Evolutionary conservation across 1,140 invertebrate genomes (phyloP).

Genomic region (Parasteatoda tepidariorum): DNA sequence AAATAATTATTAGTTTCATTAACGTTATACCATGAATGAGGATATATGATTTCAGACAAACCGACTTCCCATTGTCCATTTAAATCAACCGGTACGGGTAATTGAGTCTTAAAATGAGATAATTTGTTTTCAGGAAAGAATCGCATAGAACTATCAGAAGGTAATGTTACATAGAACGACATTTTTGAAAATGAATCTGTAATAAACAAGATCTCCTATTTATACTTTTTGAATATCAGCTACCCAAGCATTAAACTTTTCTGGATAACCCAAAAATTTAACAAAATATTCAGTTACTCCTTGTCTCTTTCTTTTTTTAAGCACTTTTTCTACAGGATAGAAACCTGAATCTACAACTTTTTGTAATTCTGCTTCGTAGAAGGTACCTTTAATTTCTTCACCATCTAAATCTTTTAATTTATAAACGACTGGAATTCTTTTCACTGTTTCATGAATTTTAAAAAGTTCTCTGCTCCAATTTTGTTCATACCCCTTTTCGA

Average conservation of each 20-base stretch:
- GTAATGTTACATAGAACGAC: slow-evolving; percentile 14
- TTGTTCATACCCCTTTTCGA: slow-evolving; percentile 56
- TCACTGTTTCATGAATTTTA: slow-evolving; percentile 10
- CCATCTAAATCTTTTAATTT: slow-evolving; percentile 17
- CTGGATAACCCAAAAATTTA: not conserved
- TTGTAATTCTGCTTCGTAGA: slow-evolving; percentile 1
- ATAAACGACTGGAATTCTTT: not conserved
- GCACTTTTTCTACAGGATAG: not conserved
- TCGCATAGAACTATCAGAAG: not conserved
- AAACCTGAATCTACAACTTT: not conserved
- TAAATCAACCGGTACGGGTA: not conserved
- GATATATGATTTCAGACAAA: slow-evolving; percentile 13
- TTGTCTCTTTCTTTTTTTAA: not conserved
- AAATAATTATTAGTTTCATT: not conserved
- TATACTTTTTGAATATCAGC: not conserved
- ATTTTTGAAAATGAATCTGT: not conserved
- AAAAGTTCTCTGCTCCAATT: slow-evolving; percentile 59
- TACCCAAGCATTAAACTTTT: slow-evolving; percentile 17
- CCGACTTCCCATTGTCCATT: not conserved
- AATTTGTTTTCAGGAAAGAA: slow-evolving; percentile 1
- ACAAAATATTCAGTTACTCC: not conserved
- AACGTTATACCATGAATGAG: slow-evolving; percentile 1
- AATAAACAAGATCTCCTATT: not conserved
- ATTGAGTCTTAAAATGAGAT: not conserved
- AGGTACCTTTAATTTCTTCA: not conserved